Evolutionary conservation across 2,888 invertebrate genomes (phyloP), one percentile per base, ranked within the genome.

Genomic region (Acronicta psi): DNA sequence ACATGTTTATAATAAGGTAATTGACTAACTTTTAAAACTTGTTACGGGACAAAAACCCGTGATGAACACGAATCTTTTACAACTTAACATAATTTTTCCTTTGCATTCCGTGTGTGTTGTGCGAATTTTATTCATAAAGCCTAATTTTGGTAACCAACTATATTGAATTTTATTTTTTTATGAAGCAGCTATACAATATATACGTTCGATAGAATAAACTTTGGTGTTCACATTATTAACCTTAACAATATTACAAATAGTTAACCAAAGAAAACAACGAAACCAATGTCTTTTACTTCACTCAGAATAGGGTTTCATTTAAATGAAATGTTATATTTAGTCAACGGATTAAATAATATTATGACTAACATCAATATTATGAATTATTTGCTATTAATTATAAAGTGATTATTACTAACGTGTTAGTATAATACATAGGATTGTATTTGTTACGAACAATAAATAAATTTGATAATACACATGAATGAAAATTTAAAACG

Each of bases 211-310:
- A 75, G 71, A 73, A 81, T 79, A 80, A 84, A 89, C 92, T 92
- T 93, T 93, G 92, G 92, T 86, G 86, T 84, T 83, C 82, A 84
- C 51, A 81, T 83, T 75, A 85, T 87, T 87, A 90, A 88, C 85
- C 87, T 89, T 91, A 83, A 82, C 65, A 70, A 81, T 77, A 87
- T 84, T 89, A 92, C 75, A 92, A 91, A 86, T 88, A 90, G 85
- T 87, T 87, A 90, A 92, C 88, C 85, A 83, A 90, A 87, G 79
- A 66, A 84, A 85, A 87, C 76, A 88, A 90, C 80, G 80, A 87
- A 86, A 87, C 76, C 80, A 83, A 85, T 89, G 91, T 92, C 90
- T 92, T 92, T 92, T 90, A 82, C 80, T 85, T 72, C 75, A 80
- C 75, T 80, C 77, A 77, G 75, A 75, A 59, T 60, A 61, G 59